phyloP scores from a whole-genome alignment of 2,888 invertebrate species.

The Zele albiditarsus region DNA sequence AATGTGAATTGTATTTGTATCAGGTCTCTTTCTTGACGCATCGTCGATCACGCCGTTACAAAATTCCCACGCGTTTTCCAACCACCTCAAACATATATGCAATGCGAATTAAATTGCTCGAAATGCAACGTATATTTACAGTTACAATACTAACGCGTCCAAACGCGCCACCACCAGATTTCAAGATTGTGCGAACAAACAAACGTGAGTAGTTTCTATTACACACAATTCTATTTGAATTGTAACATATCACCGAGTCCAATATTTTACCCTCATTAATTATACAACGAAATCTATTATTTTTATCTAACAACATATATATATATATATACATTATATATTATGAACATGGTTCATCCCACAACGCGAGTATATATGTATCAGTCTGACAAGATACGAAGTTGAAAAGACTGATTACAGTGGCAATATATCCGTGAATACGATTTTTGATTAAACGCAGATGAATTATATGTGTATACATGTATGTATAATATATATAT shows the following conservation, averaged over 20 bases:
- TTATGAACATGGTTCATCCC: background rate
- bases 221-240: background rate
- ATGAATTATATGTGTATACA: slow-evolving; percentile 11
- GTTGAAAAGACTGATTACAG: slow-evolving; percentile 13
- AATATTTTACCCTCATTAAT: slow-evolving; percentile 2
- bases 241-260: slow-evolving; percentile 14
- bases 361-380: background rate
- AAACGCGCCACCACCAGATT: background rate
- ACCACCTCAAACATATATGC: background rate
- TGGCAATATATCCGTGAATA: background rate
- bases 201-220: slow-evolving; percentile 29
- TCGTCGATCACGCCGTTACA: background rate
- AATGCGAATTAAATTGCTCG: slow-evolving; percentile 31
- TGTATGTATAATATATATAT: slow-evolving; percentile 15
- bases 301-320: background rate
- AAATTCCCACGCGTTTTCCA: slow-evolving; percentile 2
- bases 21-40: slow-evolving; percentile 2
- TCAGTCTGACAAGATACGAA: background rate
- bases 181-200: slow-evolving; percentile 24
- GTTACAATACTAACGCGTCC: slow-evolving; percentile 12
- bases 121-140: slow-evolving; percentile 29
- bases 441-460: slow-evolving; percentile 22
- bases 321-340: background rate
- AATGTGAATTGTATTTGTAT: background rate
- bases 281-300: background rate